These are phyloP conservation scores for Mastomys coucha DNA, from an alignment of 2,113 vertebrate genomes.

Conservation along the genomic window DNA sequence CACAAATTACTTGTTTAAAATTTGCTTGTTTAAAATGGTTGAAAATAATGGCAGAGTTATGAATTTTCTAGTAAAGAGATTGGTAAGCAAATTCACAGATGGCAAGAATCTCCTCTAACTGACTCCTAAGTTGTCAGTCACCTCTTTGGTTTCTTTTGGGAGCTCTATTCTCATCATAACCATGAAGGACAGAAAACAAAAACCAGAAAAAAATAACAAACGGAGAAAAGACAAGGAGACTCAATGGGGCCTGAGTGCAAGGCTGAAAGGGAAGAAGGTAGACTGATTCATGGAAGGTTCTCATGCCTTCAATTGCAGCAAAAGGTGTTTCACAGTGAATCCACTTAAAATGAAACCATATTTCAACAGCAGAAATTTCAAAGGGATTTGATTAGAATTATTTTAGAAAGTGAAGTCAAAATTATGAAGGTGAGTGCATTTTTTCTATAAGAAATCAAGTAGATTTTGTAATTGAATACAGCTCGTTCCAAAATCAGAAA, in stretches of 20 bases:
- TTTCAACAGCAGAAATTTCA: neutral
- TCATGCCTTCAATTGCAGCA: neutral
- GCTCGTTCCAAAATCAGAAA: conserved; percentile 2
- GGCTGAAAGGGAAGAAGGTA: neutral
- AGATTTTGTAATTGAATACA: neutral
- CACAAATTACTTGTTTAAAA: neutral
- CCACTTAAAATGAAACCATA: neutral
- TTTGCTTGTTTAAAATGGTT: neutral
- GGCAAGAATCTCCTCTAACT: neutral
- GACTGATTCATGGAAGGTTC: neutral
- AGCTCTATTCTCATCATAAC: neutral
- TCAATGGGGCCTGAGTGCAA: neutral
- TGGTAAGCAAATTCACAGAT: neutral
- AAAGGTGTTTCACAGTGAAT: neutral
- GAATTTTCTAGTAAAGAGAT: neutral
- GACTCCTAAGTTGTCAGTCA: too few species aligned
- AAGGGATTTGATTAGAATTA: neutral
- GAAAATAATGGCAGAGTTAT: neutral
- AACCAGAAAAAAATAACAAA: neutral
- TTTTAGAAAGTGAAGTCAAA: neutral
- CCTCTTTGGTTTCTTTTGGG: neutral
- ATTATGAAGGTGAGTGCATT: neutral
- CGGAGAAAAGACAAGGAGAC: neutral
- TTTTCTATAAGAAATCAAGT: conserved; percentile 30
- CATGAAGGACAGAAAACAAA: neutral